Evolutionary conservation across 2,113 vertebrate genomes (phyloP).

Genomic region (Dolichallabes microphthalmus): DNA sequence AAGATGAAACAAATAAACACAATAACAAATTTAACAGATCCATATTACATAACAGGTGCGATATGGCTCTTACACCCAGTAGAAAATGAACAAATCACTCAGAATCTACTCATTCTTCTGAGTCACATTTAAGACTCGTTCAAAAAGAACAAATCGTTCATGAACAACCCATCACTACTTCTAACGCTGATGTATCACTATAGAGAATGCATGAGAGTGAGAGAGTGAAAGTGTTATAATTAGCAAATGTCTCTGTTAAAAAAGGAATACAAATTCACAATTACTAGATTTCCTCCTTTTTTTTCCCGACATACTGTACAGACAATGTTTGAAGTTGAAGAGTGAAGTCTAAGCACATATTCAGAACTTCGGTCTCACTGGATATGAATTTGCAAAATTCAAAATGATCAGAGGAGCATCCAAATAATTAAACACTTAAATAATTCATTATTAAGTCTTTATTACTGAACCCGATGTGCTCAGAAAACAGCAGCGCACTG

Average conservation of each 20-base stretch:
- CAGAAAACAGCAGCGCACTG: background rate
- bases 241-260: background rate
- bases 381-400: background rate
- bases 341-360: background rate
- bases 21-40: too few relatives aligned
- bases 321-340: background rate
- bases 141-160: too few relatives aligned
- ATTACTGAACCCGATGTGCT: background rate
- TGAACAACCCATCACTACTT: too few relatives aligned
- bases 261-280: background rate
- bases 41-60: too few relatives aligned
- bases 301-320: background rate
- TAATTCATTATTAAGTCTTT: slow-evolving; percentile 22
- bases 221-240: background rate
- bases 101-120: too few relatives aligned
- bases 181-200: too few relatives aligned
- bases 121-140: too few relatives aligned
- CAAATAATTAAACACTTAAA: slow-evolving; percentile 6
- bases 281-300: background rate
- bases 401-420: background rate
- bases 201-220: too few relatives aligned
- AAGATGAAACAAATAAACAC: too few relatives aligned
- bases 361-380: background rate
- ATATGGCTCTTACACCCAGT: too few relatives aligned
- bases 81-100: too few relatives aligned